Evolutionary conservation across 2,113 vertebrate species (phyloP).

Genomic region (Cygnus buccinator): DNA sequence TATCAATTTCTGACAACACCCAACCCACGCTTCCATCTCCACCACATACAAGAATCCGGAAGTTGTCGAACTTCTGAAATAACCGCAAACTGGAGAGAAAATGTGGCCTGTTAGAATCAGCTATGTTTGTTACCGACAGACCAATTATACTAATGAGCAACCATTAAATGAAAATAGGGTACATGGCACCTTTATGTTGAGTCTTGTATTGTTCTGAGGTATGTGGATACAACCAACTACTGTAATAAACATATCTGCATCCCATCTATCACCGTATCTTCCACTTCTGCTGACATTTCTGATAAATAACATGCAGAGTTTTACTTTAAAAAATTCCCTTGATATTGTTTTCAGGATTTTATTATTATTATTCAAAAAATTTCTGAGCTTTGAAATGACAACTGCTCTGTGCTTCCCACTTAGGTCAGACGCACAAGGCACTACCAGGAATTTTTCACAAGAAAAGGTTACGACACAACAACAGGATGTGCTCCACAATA

Average conservation of each 20-base stretch:
- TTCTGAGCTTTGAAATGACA: background rate
- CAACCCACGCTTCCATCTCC: constrained; percentile 98
- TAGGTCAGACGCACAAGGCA: background rate
- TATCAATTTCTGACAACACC: constrained; percentile 98
- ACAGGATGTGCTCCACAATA: background rate
- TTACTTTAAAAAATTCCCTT: background rate
- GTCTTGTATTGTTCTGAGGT: background rate
- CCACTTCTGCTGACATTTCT: background rate
- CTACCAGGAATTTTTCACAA: background rate
- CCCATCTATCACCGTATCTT: background rate
- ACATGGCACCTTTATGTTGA: background rate
- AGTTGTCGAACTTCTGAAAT: constrained; percentile 99
- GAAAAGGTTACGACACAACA: background rate
- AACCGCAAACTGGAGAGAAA: constrained; percentile 88
- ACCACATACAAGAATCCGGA: constrained; percentile 96
- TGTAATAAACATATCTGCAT: background rate
- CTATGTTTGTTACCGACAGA: background rate
- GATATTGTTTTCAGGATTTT: constrained; percentile 65
- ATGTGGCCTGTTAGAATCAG: constrained; percentile 15
- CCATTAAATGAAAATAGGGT: background rate
- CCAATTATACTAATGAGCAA: background rate
- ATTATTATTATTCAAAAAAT: background rate
- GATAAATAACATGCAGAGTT: constrained; percentile 19
- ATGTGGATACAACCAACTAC: background rate
- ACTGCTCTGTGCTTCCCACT: background rate